Conservation (phyloP, 2,113 vertebrate species). For the Pluvialis apricaria region DNA sequence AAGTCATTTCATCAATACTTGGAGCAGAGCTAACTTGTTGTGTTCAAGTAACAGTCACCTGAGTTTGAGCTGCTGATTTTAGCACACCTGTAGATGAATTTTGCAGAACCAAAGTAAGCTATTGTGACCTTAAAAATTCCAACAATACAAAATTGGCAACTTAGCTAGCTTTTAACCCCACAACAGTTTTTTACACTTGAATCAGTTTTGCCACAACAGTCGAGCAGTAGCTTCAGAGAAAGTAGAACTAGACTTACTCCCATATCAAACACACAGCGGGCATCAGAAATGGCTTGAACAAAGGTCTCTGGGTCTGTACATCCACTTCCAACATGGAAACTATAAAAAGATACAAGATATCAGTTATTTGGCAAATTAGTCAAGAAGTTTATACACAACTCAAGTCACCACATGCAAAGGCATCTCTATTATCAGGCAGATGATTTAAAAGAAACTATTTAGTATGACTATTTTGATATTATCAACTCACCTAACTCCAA, state of each 20-base stretch:
- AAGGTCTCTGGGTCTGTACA: constrained; percentile 91
- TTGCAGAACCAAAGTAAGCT: not conserved
- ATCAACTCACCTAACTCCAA: constrained; percentile 84
- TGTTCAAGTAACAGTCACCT: not conserved
- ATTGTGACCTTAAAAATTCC: not conserved
- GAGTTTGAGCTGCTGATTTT: not conserved
- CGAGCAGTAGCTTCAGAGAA: not conserved
- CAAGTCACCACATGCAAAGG: not conserved
- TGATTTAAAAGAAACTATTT: not conserved
- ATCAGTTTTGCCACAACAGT: not conserved
- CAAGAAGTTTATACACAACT: not conserved
- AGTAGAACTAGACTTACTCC: constrained; percentile 79
- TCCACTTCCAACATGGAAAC: constrained; percentile 96
- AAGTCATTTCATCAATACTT: not conserved
- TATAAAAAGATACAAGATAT: constrained; percentile 26
- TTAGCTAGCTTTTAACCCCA: not conserved
- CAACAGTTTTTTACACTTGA: not conserved
- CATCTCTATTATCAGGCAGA: not conserved
- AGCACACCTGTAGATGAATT: not conserved
- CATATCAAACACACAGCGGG: constrained; percentile 94
- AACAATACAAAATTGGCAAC: not conserved
- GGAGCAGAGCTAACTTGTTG: not conserved
- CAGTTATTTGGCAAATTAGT: not conserved
- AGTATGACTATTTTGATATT: not conserved
- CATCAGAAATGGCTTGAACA: constrained; percentile 89